Evolutionary conservation across 2,888 invertebrate genomes (phyloP).

Genomic region (Cantharis rustica): DNA sequence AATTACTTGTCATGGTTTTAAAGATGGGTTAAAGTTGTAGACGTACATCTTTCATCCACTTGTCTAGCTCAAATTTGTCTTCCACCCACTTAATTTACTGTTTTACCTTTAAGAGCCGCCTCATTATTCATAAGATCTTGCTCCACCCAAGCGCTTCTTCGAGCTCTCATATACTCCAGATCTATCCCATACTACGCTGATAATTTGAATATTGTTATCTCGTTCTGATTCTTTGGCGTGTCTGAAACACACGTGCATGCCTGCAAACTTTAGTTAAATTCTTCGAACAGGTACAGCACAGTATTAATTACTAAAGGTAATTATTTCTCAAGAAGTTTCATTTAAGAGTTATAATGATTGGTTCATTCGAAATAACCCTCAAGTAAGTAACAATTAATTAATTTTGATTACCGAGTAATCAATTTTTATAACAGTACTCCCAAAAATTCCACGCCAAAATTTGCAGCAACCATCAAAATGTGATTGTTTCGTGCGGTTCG

Average conservation of each 20-base stretch:
- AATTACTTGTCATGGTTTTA: slow-evolving; percentile 16
- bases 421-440: not conserved
- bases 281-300: slow-evolving; percentile 18
- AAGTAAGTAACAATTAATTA: not conserved
- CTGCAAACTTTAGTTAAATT: slow-evolving; percentile 8
- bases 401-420: not conserved
- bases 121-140: slow-evolving; percentile 47
- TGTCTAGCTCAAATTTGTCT: slow-evolving; percentile 49
- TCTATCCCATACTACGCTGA: slow-evolving; percentile 14
- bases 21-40: slow-evolving; percentile 43
- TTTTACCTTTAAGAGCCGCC: slow-evolving; percentile 42
- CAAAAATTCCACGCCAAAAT: slow-evolving; percentile 1
- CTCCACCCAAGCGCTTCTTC: slow-evolving; percentile 37
- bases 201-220: slow-evolving; percentile 22
- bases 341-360: slow-evolving; percentile 6
- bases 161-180: slow-evolving; percentile 22
- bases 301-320: slow-evolving; percentile 20
- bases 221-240: slow-evolving; percentile 11
- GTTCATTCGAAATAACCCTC: slow-evolving; percentile 1
- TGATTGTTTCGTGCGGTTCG: not conserved
- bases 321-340: slow-evolving; percentile 14
- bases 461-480: not conserved
- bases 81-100: slow-evolving; percentile 50
- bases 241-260: slow-evolving; percentile 16
- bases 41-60: slow-evolving; percentile 50